Evolutionary conservation across 2,888 invertebrate genomes (phyloP).

Genomic region (Microplitis deprimator): DNA sequence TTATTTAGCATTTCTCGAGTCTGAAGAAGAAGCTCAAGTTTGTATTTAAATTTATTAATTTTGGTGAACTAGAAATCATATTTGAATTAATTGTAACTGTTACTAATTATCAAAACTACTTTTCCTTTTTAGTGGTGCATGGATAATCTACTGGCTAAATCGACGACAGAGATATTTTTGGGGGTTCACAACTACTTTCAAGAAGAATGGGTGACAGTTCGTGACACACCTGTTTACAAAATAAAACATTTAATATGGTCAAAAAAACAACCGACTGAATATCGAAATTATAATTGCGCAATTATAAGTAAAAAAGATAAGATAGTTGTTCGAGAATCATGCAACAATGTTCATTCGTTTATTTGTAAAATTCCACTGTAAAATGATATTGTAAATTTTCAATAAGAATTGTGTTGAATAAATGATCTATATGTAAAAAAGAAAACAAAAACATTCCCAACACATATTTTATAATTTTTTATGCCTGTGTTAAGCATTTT

Average conservation of each 20-base stretch:
- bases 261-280: neutral
- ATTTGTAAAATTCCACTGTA: conserved; percentile 28
- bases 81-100: neutral
- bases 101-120: neutral
- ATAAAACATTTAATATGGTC: conserved; percentile 7
- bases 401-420: neutral
- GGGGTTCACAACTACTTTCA: conserved; percentile 19
- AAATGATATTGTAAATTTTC: neutral
- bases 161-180: neutral
- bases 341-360: conserved; percentile 5
- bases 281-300: neutral
- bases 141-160: neutral
- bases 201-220: conserved; percentile 11
- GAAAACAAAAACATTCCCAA: neutral
- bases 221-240: neutral
- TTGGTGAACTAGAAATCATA: neutral
- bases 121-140: conserved; percentile 11
- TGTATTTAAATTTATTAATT: neutral
- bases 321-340: neutral
- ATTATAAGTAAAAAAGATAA: neutral
- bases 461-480: conserved; percentile 5
- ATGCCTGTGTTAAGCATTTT: neutral
- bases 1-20: conserved; percentile 31
- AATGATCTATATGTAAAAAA: neutral
- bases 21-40: conserved; percentile 14